phyloP scores from a whole-genome alignment of 2,113 vertebrate species.

The Tenebrosternarchus preto region DNA sequence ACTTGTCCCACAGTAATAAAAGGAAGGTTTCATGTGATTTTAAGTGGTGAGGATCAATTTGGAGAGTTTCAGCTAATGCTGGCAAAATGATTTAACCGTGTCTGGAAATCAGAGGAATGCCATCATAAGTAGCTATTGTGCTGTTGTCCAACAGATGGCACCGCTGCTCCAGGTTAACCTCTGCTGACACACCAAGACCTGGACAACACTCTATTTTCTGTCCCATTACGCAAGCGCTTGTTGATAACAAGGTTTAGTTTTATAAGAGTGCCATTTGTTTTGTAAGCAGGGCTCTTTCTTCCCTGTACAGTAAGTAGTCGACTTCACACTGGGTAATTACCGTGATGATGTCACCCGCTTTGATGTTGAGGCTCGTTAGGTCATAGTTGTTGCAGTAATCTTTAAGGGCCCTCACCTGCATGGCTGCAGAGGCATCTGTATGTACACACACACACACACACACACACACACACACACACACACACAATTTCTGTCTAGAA shows the following conservation, averaged over 20 bases:
- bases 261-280: too few species aligned
- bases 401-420: constrained; percentile 93
- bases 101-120: too few species aligned
- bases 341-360: constrained; percentile 94
- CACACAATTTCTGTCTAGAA: background rate
- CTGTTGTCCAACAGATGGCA: constrained; percentile 17
- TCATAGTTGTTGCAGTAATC: constrained; percentile 99
- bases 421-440: constrained; percentile 90
- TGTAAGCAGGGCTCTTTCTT: background rate
- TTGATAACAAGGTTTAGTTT: background rate
- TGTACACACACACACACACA: constrained; percentile 46
- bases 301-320: background rate
- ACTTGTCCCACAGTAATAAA: too few species aligned
- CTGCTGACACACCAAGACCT: background rate
- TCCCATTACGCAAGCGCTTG: background rate
- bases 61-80: too few species aligned
- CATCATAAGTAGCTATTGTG: too few species aligned
- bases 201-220: background rate
- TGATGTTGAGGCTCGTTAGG: constrained; percentile 97
- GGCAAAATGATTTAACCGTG: too few species aligned
- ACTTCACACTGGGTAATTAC: constrained; percentile 68
- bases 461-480: constrained; percentile 9
- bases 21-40: too few species aligned
- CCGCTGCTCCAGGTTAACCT: background rate
- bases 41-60: too few species aligned